A percentile compares a stretch with the other conserved stretches of the same genome.
These are phyloP conservation scores for Prorops nasuta DNA, from an alignment of 1,140 invertebrate species.

Conservation along the genomic window DNA sequence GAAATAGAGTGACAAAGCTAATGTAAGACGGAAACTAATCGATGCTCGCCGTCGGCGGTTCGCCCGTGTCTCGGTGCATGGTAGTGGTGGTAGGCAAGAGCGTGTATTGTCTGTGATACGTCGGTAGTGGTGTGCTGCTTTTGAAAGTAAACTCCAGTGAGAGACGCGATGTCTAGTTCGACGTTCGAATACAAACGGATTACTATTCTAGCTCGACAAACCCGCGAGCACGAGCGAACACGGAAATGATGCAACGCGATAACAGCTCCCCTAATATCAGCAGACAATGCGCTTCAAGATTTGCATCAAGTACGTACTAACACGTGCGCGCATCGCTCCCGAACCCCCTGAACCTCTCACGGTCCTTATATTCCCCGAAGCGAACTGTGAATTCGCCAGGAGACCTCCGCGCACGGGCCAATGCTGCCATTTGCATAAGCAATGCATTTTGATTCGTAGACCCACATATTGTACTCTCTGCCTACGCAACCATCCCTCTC, in stretches of 20 bases:
- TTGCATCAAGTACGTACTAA: constrained; percentile 23
- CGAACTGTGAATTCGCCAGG: constrained; percentile 31
- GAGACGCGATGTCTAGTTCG: constrained; percentile 13
- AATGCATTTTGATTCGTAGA: constrained; percentile 55
- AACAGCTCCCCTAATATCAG: constrained; percentile 31
- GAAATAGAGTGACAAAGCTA: no score
- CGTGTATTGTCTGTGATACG: no score
- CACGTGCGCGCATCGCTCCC: no score
- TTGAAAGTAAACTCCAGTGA: no score
- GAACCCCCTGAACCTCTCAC: no score
- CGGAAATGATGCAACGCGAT: constrained; percentile 34
- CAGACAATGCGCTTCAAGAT: constrained; percentile 34
- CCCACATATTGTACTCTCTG: constrained; percentile 41
- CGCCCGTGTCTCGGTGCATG: no score
- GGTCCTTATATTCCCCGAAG: constrained; percentile 37
- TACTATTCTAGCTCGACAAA: constrained; percentile 12
- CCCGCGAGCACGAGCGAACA: constrained; percentile 19
- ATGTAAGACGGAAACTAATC: no score
- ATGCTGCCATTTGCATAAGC: constrained; percentile 54
- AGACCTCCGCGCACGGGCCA: constrained; percentile 38
- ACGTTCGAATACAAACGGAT: constrained; percentile 20
- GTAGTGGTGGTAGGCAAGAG: no score
- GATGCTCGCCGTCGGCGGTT: no score
- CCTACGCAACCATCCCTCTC: no score
- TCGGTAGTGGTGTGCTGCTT: no score